Base-by-base conservation (phyloP, 2,113 vertebrate genomes). In the Phalacrocorax carbo region DNA sequence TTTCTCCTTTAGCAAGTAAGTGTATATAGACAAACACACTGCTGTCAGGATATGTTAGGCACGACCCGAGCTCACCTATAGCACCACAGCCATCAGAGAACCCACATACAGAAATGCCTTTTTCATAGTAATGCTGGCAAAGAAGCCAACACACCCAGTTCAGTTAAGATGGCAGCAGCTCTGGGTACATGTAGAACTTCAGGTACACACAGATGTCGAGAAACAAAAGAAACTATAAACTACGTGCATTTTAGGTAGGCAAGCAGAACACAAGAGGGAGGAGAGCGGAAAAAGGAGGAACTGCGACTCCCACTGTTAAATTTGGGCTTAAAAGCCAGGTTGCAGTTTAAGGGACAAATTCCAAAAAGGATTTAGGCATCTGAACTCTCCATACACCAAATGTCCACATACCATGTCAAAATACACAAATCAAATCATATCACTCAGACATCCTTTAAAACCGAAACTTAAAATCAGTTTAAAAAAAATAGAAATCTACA, bases 111-210 rank as follows among this genome's bases (percentile, higher is more conserved):
- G 42, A 70, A 86, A 81, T 8, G 13, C 8, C 34, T 64, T 18
- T 15, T 2, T 65, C 51, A 70, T 27, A 62, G 49, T 44, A 69
- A 32, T 4, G 13, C 11, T 22, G 4, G 14, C 32, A 58, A 62
- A 83, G 27, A 26, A 46, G n/a, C 6, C 42, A 66, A 49, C 25
- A 48, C 1, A 1, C 7, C 18, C 52, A 29, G n/a, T 22, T 36
- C 19, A 68, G 48, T 51, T 51, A 36, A 62, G 27, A 46, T 29
- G 38, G 58, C n/a, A 48, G 54, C 48, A 90, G 48, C 26, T 86
- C 48, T 69, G 27, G 8, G 10, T 29, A 64, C 0, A 0, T 2
- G 5, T 5, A 51, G 34, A 70, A 68, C 78, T 42, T 79, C 1
- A 92, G 30, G 44, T 11, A n/a, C 17, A 60, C 14, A 10, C 4